Evolutionary conservation across 2,113 vertebrate species (phyloP).

Genomic region (Notarius quadriscutis): DNA sequence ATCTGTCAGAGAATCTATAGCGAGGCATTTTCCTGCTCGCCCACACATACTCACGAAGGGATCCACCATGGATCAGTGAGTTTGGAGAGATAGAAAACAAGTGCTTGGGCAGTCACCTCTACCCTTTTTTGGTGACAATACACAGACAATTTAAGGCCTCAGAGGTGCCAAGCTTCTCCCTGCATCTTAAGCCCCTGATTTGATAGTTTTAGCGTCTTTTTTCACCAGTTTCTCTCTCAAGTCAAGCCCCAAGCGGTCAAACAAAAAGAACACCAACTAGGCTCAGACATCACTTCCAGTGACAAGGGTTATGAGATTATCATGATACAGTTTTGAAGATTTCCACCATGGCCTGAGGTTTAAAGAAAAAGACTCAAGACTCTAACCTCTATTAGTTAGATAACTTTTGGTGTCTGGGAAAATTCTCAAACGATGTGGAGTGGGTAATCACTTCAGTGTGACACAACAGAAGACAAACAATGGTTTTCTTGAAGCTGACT

Average conservation of each 20-base stretch:
- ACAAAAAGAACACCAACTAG: neutral
- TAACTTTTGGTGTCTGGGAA: neutral
- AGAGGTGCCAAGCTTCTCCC: slow-evolving; percentile 35
- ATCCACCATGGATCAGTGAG: slow-evolving; percentile 44
- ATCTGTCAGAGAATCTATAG: slow-evolving; percentile 75
- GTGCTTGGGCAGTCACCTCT: slow-evolving; percentile 37
- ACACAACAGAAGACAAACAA: neutral
- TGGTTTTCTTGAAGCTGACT: neutral
- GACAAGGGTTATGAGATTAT: neutral
- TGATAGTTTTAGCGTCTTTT: slow-evolving; percentile 6
- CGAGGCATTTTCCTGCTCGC: slow-evolving; percentile 66
- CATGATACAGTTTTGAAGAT: neutral
- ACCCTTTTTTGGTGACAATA: slow-evolving; percentile 47
- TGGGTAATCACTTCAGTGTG: neutral
- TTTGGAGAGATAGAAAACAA: slow-evolving; percentile 44
- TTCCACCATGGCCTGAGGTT: too few species aligned
- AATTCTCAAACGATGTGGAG: slow-evolving; percentile 4
- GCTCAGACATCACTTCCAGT: neutral
- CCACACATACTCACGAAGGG: slow-evolving; percentile 58
- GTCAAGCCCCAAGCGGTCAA: neutral
- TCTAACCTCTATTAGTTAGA: slow-evolving; percentile 19
- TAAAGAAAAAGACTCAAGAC: neutral
- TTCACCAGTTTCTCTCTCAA: neutral
- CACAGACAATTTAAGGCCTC: slow-evolving; percentile 46
- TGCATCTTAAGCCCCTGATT: neutral